A percentile compares a stretch with the other conserved stretches of the same genome.
phyloP scores from a whole-genome alignment of 2,888 invertebrate genomes.

The Campopleginae sp. region DNA sequence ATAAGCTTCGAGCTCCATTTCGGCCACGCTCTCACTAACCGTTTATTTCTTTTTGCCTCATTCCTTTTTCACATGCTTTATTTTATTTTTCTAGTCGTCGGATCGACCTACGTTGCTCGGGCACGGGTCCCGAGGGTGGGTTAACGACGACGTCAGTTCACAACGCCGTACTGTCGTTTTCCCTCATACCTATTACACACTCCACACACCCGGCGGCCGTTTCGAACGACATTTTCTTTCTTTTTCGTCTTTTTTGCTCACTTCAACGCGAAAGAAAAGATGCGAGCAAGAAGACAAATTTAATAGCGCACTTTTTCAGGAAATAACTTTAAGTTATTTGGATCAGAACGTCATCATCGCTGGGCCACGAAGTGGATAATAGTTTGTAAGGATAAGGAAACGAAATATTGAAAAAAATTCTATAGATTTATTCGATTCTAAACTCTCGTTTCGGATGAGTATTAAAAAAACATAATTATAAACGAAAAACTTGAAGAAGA shows the following conservation, averaged over 20 bases:
- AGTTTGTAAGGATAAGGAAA: background rate
- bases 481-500: too few relatives aligned
- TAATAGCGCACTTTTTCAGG: slow-evolving; percentile 47
- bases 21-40: slow-evolving; percentile 39
- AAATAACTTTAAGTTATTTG: slow-evolving; percentile 47
- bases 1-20: slow-evolving; percentile 67
- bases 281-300: slow-evolving; percentile 56
- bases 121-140: slow-evolving; percentile 48
- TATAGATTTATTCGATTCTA: background rate
- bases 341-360: background rate
- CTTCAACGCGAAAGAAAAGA: slow-evolving; percentile 17
- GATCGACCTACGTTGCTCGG: slow-evolving; percentile 48
- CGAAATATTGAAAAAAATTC: background rate
- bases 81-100: slow-evolving; percentile 61
- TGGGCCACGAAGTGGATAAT: background rate
- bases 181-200: slow-evolving; percentile 51
- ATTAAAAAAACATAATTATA: background rate
- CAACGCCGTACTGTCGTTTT: slow-evolving; percentile 59
- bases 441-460: background rate
- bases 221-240: slow-evolving; percentile 41
- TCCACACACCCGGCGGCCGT: slow-evolving; percentile 52
- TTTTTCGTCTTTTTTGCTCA: slow-evolving; percentile 16
- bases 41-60: slow-evolving; percentile 13
- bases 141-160: slow-evolving; percentile 56
- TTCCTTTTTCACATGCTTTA: slow-evolving; percentile 45